Evolutionary conservation across 1,140 invertebrate genomes (phyloP).

Genomic region (Holcopasites calliopsidis): DNA sequence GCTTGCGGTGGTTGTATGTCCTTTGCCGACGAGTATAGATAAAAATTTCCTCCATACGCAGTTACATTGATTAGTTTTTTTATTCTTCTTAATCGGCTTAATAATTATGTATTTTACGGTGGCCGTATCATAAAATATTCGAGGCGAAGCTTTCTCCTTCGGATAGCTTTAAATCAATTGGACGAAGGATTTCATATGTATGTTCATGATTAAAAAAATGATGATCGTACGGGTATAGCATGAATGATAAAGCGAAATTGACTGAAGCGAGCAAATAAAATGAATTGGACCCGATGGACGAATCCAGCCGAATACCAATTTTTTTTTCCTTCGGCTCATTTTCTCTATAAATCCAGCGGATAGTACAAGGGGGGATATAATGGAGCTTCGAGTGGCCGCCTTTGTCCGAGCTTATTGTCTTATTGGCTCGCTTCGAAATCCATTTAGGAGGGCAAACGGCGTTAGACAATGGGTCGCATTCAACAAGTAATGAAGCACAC

Average conservation of each 20-base stretch:
- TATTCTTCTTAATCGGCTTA: too few species aligned
- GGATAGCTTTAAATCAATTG: too few species aligned
- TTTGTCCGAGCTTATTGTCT: slow-evolving; percentile 63
- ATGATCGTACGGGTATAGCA: background rate
- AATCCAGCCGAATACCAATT: background rate
- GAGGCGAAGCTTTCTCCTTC: too few species aligned
- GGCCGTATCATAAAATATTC: too few species aligned
- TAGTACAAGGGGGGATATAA: slow-evolving; percentile 48
- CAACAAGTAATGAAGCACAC: slow-evolving; percentile 64
- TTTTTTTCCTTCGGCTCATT: slow-evolving; percentile 5
- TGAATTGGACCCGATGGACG: slow-evolving; percentile 10
- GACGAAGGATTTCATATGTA: too few species aligned
- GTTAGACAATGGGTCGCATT: slow-evolving; percentile 62
- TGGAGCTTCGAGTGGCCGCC: slow-evolving; percentile 40
- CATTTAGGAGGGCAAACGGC: slow-evolving; percentile 62
- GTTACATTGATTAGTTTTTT: too few species aligned
- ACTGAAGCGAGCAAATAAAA: background rate
- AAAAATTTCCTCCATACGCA: background rate
- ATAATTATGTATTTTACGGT: too few species aligned
- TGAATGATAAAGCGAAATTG: background rate
- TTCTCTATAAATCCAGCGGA: slow-evolving; percentile 42
- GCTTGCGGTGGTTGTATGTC: background rate
- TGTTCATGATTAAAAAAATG: too few species aligned
- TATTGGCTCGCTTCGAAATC: slow-evolving; percentile 65
- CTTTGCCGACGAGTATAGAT: too few species aligned